Base-by-base conservation (phyloP, 2,888 invertebrate species). In the Leptothorax acervorum region DNA sequence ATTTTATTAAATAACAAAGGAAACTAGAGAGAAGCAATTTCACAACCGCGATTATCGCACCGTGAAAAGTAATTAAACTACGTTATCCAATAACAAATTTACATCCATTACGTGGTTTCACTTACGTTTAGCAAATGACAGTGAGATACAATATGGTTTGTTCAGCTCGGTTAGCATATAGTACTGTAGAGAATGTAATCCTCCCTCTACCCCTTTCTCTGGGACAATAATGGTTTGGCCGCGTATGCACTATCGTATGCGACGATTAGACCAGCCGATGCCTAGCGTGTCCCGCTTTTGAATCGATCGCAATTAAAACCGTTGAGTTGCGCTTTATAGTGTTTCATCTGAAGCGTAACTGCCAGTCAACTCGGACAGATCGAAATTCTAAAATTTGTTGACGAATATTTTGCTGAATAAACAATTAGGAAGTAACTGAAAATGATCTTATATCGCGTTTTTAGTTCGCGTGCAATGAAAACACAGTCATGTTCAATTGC, bases 231-330 rank as follows among this genome's bases (percentile, higher is more conserved):
- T 82, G 86, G 86, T 81, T 85, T 88, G 75, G 82, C 88, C 83
- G 75, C 83, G 71, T 85, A 82, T 81, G 86, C 78, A 79, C 84
- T 85, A 84, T 82, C 83, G 76, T 81, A 79, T n/a, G 73, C 51
- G 31, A 48, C 57, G 76, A 68, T 88, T 87, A 86, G 83, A 79
- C 85, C 73, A 74, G 82, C 78, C 82, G 62, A 75, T 68, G 73
- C 78, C 81, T 87, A 86, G 84, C 82, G 60, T 63, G 68, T 83
- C 48, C 82, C 45, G 62, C 55, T 84, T 84, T 66, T 78, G 65
- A 76, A 51, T 87, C 84, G 89, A 88, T 92, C 90, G 93, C 93
- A 93, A 94, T 94, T 93, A 93, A 94, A 94, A 93, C 91, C 60
- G 93, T 93, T 92, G 91, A 92, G 90, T 91, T 91, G 85, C 88